phyloP scores from a whole-genome alignment of 2,797 vertebrate species.

The Acridotheres tristis region DNA sequence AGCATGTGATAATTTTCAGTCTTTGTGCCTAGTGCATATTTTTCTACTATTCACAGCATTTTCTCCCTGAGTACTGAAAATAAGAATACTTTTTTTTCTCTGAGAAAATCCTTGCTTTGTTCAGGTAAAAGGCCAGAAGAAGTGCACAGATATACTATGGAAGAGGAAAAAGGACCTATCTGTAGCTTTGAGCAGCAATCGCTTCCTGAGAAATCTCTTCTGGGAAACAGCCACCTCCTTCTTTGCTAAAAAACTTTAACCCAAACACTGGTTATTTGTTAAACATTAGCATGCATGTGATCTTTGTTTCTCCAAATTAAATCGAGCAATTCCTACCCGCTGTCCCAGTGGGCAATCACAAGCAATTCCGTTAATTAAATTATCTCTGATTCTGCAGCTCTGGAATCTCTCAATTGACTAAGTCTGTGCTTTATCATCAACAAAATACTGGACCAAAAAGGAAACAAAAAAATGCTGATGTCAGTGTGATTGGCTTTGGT shows the following conservation, averaged over 20 bases:
- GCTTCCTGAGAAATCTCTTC: background rate
- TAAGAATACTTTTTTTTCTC: background rate
- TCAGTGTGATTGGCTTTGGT: slow-evolving; percentile 15
- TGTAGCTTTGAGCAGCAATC: background rate
- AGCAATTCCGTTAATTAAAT: slow-evolving; percentile 77
- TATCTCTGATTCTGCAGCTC: slow-evolving; percentile 74
- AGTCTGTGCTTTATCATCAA: slow-evolving; percentile 72
- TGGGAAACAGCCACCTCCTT: background rate
- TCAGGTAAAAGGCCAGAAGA: background rate
- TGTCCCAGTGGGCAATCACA: slow-evolving; percentile 70
- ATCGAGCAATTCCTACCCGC: slow-evolving; percentile 67
- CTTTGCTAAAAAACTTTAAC: slow-evolving; percentile 22
- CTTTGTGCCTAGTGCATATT: background rate
- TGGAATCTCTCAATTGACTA: slow-evolving; percentile 75
- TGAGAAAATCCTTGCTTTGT: background rate
- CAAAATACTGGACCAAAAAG: slow-evolving; percentile 61
- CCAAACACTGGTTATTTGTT: slow-evolving; percentile 65
- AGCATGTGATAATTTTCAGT: background rate
- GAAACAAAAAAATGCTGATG: slow-evolving; percentile 55
- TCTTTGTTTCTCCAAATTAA: slow-evolving; percentile 77
- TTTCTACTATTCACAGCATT: background rate
- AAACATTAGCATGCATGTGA: slow-evolving; percentile 70
- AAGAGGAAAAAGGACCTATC: background rate
- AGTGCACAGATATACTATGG: background rate
- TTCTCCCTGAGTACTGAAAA: background rate